Conservation (phyloP, 1,140 invertebrate genomes). For the Bombus superbus region DNA sequence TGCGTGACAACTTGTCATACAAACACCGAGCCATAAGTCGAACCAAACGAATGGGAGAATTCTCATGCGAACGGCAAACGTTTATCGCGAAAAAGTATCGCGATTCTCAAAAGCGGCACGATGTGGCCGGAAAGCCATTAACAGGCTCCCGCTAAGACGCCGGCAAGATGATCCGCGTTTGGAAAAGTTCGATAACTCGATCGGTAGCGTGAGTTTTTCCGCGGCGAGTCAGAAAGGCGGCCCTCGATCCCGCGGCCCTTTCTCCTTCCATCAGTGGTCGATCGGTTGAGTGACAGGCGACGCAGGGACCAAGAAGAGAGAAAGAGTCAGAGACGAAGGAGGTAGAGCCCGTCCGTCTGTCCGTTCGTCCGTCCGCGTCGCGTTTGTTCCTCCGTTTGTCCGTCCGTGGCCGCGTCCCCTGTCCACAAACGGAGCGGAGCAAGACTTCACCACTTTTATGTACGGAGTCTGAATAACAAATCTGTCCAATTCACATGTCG, state of each 20-base stretch:
- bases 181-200: slow-evolving; percentile 38
- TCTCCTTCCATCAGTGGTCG: slow-evolving; percentile 29
- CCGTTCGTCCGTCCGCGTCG: slow-evolving; percentile 70
- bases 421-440: slow-evolving; percentile 81
- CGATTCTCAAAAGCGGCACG: not conserved
- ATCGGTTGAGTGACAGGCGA: slow-evolving; percentile 65
- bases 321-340: slow-evolving; percentile 29
- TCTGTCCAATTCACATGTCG: slow-evolving; percentile 84
- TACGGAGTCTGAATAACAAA: slow-evolving; percentile 83
- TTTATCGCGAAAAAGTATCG: not conserved
- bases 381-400: slow-evolving; percentile 68
- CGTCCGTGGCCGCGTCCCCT: slow-evolving; percentile 68
- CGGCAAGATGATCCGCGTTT: slow-evolving; percentile 27
- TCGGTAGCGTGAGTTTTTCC: slow-evolving; percentile 48
- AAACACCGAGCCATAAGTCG: not conserved
- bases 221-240: slow-evolving; percentile 3
- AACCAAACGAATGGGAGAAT: not conserved
- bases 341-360: slow-evolving; percentile 59
- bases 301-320: slow-evolving; percentile 47
- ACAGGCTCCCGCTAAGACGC: slow-evolving; percentile 7
- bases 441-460: slow-evolving; percentile 83
- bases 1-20: not conserved
- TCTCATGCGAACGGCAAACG: not conserved
- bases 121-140: slow-evolving; percentile 14
- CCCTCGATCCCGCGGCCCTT: slow-evolving; percentile 13